Conservation (phyloP, 2,888 invertebrate genomes). For the Melangyna quadrimaculata region DNA sequence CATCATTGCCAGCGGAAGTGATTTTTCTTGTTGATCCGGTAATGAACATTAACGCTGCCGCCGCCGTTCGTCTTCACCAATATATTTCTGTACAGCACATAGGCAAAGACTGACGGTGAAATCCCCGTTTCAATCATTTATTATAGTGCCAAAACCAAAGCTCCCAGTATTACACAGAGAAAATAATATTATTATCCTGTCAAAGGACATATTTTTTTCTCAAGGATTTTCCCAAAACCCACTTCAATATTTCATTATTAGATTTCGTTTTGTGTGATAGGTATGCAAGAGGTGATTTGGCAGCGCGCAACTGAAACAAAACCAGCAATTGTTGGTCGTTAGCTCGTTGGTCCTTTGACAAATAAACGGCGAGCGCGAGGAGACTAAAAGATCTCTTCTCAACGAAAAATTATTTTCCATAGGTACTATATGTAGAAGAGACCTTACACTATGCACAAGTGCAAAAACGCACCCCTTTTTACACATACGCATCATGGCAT, state of each 20-base stretch:
- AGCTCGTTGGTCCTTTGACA: constrained; percentile 47
- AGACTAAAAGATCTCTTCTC: constrained; percentile 5
- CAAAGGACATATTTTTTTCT: constrained; percentile 70
- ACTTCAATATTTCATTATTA: constrained; percentile 71
- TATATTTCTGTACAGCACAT: constrained; percentile 40
- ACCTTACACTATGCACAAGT: constrained; percentile 63
- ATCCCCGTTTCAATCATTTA: constrained; percentile 70
- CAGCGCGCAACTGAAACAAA: constrained; percentile 26
- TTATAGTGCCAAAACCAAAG: constrained; percentile 52
- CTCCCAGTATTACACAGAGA: constrained; percentile 36
- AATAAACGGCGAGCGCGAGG: constrained; percentile 28
- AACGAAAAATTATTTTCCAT: background rate
- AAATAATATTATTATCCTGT: constrained; percentile 71
- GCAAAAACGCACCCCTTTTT: constrained; percentile 71
- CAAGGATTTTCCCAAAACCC: constrained; percentile 65
- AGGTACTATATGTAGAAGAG: too few relatives aligned
- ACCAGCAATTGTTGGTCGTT: constrained; percentile 51
- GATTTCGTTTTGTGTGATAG: constrained; percentile 39
- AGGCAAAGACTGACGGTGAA: constrained; percentile 26
- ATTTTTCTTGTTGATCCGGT: constrained; percentile 72
- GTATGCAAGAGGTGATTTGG: constrained; percentile 1
- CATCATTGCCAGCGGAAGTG: constrained; percentile 64
- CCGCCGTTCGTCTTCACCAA: constrained; percentile 10
- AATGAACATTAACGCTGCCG: constrained; percentile 68
- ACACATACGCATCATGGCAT: constrained; percentile 65